Conservation (phyloP, 2,888 invertebrate genomes). For the Pseudococcus viburni region DNA sequence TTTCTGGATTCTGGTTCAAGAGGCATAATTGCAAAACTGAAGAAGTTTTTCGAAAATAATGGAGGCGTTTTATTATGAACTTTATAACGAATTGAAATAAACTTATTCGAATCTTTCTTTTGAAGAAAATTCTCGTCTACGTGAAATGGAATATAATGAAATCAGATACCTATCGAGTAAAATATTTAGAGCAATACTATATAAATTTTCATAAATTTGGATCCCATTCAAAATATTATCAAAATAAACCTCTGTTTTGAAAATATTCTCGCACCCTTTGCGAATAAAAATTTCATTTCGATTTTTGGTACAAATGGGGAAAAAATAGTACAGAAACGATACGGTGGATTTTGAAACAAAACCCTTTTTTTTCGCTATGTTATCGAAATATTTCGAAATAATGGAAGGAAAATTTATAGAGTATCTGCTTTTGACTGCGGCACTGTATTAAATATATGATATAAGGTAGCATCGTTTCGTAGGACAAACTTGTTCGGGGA, state of each 20-base stretch:
- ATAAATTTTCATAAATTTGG: slow-evolving; percentile 18
- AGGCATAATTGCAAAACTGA: background rate
- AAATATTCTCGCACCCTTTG: background rate
- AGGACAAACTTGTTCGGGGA: slow-evolving; percentile 66
- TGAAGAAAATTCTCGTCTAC: background rate
- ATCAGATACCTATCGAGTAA: background rate
- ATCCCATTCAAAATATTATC: background rate
- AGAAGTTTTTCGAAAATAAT: background rate
- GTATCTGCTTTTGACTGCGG: slow-evolving; percentile 66
- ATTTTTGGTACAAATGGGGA: background rate
- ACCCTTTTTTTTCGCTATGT: slow-evolving; percentile 52
- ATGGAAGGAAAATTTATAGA: slow-evolving; percentile 64
- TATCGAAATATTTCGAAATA: slow-evolving; percentile 61
- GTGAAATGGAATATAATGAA: background rate
- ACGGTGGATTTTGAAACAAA: slow-evolving; percentile 53
- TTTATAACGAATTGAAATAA: slow-evolving; percentile 11
- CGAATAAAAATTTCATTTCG: slow-evolving; percentile 34
- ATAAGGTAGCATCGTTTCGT: slow-evolving; percentile 66
- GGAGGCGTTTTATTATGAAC: background rate
- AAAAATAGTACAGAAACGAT: slow-evolving; percentile 26
- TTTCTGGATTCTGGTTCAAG: background rate
- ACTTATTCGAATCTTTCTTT: background rate
- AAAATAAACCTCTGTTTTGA: background rate
- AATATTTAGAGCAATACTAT: background rate
- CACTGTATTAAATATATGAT: slow-evolving; percentile 67